Evolutionary conservation across 2,888 invertebrate species (phyloP).

Genomic region (Diachrysia chrysitis): DNA sequence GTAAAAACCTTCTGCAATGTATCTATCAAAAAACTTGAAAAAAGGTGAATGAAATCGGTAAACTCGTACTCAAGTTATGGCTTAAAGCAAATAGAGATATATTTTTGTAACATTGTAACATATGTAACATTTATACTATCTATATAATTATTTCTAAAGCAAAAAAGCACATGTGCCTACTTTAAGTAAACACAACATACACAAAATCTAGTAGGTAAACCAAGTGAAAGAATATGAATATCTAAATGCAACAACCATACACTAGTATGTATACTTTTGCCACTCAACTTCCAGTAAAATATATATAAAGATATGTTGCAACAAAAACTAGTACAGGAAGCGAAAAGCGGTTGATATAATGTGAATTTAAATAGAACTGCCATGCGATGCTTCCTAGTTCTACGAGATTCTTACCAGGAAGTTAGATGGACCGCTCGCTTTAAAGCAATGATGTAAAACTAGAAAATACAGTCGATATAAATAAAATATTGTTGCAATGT

Average conservation of each 20-base stretch:
- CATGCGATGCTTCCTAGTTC: neutral
- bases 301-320: slow-evolving; percentile 8
- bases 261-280: neutral
- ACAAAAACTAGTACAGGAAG: slow-evolving; percentile 10
- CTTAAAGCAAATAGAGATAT: no score
- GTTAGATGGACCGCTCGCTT: neutral
- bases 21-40: no score
- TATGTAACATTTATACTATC: no score
- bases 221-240: neutral
- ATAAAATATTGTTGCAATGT: no score
- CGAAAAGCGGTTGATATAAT: slow-evolving; percentile 7
- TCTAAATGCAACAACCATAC: neutral
- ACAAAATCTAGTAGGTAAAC: neutral
- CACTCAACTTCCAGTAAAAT: neutral
- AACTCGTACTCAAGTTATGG: no score
- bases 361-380: neutral
- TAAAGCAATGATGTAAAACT: neutral
- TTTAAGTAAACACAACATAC: no score
- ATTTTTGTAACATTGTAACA: no score
- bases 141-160: no score
- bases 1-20: no score
- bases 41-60: no score
- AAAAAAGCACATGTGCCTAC: no score
- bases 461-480: neutral
- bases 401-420: neutral